Evolutionary conservation across 2,113 vertebrate species (phyloP).

Genomic region (Myotis yumanensis): DNA sequence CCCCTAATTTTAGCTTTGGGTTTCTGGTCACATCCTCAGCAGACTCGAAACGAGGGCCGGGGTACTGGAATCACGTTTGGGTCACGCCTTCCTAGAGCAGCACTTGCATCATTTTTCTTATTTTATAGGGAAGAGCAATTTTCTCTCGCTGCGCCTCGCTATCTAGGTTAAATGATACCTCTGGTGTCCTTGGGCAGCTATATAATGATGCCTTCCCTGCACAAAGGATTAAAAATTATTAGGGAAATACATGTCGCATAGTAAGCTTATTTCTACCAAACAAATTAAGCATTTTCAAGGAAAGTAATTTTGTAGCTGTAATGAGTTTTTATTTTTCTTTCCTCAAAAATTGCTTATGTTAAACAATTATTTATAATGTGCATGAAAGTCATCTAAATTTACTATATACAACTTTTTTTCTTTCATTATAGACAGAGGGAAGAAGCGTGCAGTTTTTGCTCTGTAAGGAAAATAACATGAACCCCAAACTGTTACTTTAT

Average conservation of each 20-base stretch:
- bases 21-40: background rate
- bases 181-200: slow-evolving; percentile 38
- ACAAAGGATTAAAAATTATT: slow-evolving; percentile 60
- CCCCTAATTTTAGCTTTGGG: background rate
- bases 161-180: background rate
- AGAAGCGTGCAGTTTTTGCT: slow-evolving; percentile 12
- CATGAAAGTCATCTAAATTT: slow-evolving; percentile 38
- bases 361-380: slow-evolving; percentile 42
- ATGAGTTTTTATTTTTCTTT: slow-evolving; percentile 44
- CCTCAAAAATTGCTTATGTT: background rate
- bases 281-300: slow-evolving; percentile 41
- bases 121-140: slow-evolving; percentile 1
- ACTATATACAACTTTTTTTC: slow-evolving; percentile 4
- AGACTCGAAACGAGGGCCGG: background rate
- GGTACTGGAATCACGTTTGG: background rate
- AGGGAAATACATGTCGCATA: slow-evolving; percentile 37
- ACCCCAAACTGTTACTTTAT: slow-evolving; percentile 19
- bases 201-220: slow-evolving; percentile 39
- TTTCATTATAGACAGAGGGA: slow-evolving; percentile 2
- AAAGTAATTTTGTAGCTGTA: slow-evolving; percentile 52
- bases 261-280: slow-evolving; percentile 41
- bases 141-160: background rate
- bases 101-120: background rate
- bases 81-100: background rate
- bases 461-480: background rate